A percentile compares a stretch with the other conserved stretches of the same genome.
These are phyloP conservation scores for Kryphioiulus occultus DNA, from an alignment of 2,888 invertebrate genomes.

Conservation along the genomic window DNA sequence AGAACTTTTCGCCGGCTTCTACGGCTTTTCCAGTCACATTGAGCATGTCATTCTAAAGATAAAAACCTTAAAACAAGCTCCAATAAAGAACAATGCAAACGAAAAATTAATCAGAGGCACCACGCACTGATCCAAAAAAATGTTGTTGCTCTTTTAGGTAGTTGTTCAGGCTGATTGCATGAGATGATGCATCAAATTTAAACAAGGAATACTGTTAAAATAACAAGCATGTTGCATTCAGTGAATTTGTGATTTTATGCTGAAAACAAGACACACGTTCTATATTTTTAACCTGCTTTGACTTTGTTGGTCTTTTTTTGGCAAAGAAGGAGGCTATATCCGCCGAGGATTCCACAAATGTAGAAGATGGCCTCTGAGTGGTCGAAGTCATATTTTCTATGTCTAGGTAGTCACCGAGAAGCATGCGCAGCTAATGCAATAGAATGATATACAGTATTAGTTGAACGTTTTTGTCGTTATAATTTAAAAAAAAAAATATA, in stretches of 20 bases:
- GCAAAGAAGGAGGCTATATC: conserved; percentile 65
- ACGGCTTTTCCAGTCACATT: conserved; percentile 56
- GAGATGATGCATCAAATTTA: conserved; percentile 74
- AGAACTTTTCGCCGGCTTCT: conserved; percentile 65
- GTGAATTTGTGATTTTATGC: no score
- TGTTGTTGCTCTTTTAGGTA: conserved; percentile 65
- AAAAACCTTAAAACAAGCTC: neutral
- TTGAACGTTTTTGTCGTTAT: neutral
- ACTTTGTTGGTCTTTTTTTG: conserved; percentile 62
- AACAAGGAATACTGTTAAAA: conserved; percentile 65
- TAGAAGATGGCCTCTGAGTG: conserved; percentile 66
- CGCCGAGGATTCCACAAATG: conserved; percentile 61
- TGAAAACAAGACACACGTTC: no score
- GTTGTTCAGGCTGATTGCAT: conserved; percentile 67
- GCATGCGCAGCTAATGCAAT: conserved; percentile 75
- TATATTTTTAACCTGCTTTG: conserved; percentile 59
- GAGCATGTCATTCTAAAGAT: conserved; percentile 47
- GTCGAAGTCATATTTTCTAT: conserved; percentile 79
- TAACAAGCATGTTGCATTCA: neutral
- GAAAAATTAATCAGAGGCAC: neutral
- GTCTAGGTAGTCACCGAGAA: conserved; percentile 86
- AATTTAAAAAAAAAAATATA: no score
- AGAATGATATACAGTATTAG: neutral
- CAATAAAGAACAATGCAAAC: neutral
- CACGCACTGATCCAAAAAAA: conserved; percentile 47